Conservation (phyloP, 2,888 invertebrate species). For the Itoplectis maculator region DNA sequence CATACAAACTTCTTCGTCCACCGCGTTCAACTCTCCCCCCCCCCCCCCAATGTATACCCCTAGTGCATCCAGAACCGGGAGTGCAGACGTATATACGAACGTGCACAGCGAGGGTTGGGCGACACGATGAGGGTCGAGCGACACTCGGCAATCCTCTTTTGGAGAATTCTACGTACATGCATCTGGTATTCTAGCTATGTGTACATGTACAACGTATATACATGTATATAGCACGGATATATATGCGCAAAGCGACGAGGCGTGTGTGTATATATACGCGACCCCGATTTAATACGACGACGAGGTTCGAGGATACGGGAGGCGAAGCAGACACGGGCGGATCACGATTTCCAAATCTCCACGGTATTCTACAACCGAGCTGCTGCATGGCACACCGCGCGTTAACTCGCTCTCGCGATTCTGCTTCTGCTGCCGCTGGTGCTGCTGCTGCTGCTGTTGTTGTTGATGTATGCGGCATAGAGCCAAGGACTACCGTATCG, state of each 20-base stretch:
- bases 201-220: neutral
- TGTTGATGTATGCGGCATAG: constrained; percentile 44
- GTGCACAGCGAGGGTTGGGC: constrained; percentile 47
- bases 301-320: constrained; percentile 39
- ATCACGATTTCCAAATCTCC: constrained; percentile 76
- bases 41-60: constrained; percentile 23
- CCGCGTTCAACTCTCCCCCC: constrained; percentile 27
- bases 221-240: neutral
- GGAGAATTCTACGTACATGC: constrained; percentile 35
- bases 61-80: constrained; percentile 20
- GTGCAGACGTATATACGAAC: constrained; percentile 46
- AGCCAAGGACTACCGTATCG: constrained; percentile 37
- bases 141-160: constrained; percentile 49
- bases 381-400: constrained; percentile 31
- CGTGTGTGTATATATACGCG: constrained; percentile 46
- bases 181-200: constrained; percentile 15
- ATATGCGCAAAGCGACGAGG: constrained; percentile 5
- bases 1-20: constrained; percentile 10
- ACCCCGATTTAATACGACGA: constrained; percentile 75
- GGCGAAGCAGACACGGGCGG: constrained; percentile 71
- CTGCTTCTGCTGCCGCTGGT: constrained; percentile 15
- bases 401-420: constrained; percentile 47
- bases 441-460: constrained; percentile 17
- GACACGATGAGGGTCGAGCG: constrained; percentile 48
- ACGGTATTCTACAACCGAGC: constrained; percentile 66